Percentiles rank a stretch among this genome's conserved stretches.
Evolutionary conservation across 1,140 invertebrate species (phyloP).

Genomic region (Lethrus apterus): DNA sequence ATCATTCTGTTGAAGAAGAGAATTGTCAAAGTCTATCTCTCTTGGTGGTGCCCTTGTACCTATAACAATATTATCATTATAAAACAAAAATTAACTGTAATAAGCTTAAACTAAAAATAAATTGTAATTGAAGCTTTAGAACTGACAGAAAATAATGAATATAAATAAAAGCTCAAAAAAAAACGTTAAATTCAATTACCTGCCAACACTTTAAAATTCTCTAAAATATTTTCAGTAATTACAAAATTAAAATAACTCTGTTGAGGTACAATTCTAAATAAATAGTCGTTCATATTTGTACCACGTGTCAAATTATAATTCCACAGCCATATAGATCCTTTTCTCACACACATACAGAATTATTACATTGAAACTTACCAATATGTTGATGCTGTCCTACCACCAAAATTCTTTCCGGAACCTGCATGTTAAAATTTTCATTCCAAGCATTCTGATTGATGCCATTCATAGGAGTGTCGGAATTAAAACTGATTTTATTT

Average conservation of each 20-base stretch:
- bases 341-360: too few species aligned
- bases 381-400: conserved; percentile 76
- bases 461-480: conserved; percentile 47
- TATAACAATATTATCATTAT: conserved; percentile 24
- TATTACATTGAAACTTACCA: conserved; percentile 40
- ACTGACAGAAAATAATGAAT: too few species aligned
- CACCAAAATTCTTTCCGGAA: conserved; percentile 84
- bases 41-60: conserved; percentile 72
- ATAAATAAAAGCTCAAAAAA: too few species aligned
- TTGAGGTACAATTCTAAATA: background rate
- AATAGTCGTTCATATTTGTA: conserved; percentile 8
- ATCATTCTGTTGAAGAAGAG: conserved; percentile 62
- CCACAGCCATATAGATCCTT: too few species aligned
- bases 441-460: conserved; percentile 57
- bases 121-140: too few species aligned
- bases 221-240: conserved; percentile 1
- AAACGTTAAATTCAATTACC: too few species aligned
- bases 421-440: conserved; percentile 79
- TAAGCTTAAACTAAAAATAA: too few species aligned
- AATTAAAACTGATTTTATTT: conserved; percentile 62
- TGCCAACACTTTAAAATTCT: background rate
- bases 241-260: conserved; percentile 3
- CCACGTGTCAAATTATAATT: conserved; percentile 1
- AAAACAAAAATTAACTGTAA: background rate
- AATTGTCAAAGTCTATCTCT: conserved; percentile 78